Evolutionary conservation across 2,113 vertebrate species (phyloP), one percentile per base, ranked within the genome.

Genomic region (Amazona guildingii): DNA sequence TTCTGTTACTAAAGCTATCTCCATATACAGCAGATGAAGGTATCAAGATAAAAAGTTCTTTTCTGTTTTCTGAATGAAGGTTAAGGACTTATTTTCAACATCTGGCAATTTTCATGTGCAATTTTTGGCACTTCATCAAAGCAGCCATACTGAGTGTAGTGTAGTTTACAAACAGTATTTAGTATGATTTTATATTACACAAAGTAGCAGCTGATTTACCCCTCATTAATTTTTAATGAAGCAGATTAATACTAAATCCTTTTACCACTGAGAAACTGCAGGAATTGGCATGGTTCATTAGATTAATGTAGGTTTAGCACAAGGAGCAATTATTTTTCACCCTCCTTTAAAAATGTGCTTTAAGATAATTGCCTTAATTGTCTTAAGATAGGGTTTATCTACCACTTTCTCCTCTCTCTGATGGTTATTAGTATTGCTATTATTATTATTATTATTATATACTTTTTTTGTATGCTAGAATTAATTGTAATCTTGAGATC

Each of bases 221-320:
- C 92, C 43, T 97, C 96, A 96, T 98, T 98, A 96, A 96, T 97
- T 98, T 98, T 97, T 97, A 97, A 97, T 97, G 96, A 97, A 91
- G 35, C 64, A 96, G 83, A 97, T 96, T 97, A 97, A 98, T 95
- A 95, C 63, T 75, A 89, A 96, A 96, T 95, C 43, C 75, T 95
- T 97, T 96, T 92, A 86, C 82, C 79, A 80, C 84, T 94, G 85
- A 95, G 82, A 78, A 96, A 81, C 83, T 96, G 93, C 76, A 80
- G 89, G 83, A 86, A 48, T 46, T 85, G 87, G 43, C 27, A 95
- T 62, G 88, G 73, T 97, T 96, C 91, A 95, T 97, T 93, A 97
- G 78, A 92, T 95, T 94, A 97, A 88, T 5, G 9, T 95, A 86
- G 69, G 25, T 94, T 94, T 94, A 95, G n/a, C 67, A 93, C 29